Evolutionary conservation across 2,888 invertebrate genomes (phyloP), one percentile per base, ranked within the genome.

Genomic region (Drosophila subsilvestris): DNA sequence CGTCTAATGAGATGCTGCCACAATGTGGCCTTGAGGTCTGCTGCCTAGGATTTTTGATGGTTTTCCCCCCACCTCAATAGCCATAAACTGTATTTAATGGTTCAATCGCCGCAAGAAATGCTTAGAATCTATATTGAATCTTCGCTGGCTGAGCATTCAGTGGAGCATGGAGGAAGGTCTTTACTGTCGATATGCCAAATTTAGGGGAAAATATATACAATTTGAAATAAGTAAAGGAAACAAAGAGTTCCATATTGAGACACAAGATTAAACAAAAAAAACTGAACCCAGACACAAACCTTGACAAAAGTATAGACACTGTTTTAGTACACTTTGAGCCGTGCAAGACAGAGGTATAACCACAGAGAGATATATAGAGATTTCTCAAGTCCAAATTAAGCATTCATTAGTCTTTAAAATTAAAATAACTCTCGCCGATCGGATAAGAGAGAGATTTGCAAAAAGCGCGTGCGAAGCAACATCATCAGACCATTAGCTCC

Each of bases 381-480:
- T 56, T 53, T 32, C 29, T 22, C 22, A 53, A 53, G 43, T 32
- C 27, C 6, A 69, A 60, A 32, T 45, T 37, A 44, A 18, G 1
- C 43, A 45, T 53, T 48, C 54, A 73, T 63, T 72, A 56, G 42
- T 48, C 20, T 48, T 55, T 43, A 20, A 53, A 17, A 48, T 51
- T 43, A 37, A 59, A 25, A 42, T 50, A 51, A 47, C 29, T 43
- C 27, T 32, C 56, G 50, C 54, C 22, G 42, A 48, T 47, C 53
- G 54, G 18, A 71, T 71, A 71, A 74, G 37, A 48, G 44, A 32
- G 51, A 54, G 47, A 54, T 48, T 54, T 18, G 63, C 43, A 49
- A 27, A 32, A 44, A 47, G 45, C 56, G 45, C 56, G 56, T 56
- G 56, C 29, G 29, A 20, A 14, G 71, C 43, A 32, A 37, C 71